phyloP scores from a whole-genome alignment of 2,113 vertebrate genomes.

The human region DNA sequence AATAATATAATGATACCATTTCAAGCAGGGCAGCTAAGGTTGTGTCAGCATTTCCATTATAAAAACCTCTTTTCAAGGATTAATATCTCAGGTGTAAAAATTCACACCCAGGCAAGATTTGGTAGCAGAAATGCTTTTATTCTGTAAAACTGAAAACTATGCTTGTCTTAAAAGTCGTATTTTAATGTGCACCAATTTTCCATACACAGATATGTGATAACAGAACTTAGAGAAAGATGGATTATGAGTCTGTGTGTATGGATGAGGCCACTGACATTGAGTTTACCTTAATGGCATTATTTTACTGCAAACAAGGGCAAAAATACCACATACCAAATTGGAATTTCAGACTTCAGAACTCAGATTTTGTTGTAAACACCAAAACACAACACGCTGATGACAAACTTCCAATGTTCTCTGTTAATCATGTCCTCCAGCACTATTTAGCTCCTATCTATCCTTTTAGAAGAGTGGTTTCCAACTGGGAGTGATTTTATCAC shows the following conservation, averaged over 20 bases:
- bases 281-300: background rate
- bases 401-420: background rate
- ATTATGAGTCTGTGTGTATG: rapidly evolving
- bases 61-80: constrained; percentile 78
- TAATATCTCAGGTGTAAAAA: constrained; percentile 78
- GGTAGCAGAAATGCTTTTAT: background rate
- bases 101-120: constrained; percentile 68
- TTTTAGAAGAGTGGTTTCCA: background rate
- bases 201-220: background rate
- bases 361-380: background rate
- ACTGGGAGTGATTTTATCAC: background rate
- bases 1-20: constrained; percentile 76
- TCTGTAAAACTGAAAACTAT: constrained; percentile 25
- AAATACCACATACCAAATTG: background rate
- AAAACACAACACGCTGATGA: background rate
- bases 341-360: background rate
- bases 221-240: background rate
- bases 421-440: background rate
- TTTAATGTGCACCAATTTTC: background rate
- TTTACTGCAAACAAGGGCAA: background rate
- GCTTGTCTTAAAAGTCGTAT: background rate
- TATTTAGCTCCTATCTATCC: background rate
- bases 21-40: constrained; percentile 67
- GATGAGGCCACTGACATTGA: background rate
- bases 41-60: constrained; percentile 82